Conservation (phyloP, 2,113 vertebrate species). For the Siphamia tubifer region DNA sequence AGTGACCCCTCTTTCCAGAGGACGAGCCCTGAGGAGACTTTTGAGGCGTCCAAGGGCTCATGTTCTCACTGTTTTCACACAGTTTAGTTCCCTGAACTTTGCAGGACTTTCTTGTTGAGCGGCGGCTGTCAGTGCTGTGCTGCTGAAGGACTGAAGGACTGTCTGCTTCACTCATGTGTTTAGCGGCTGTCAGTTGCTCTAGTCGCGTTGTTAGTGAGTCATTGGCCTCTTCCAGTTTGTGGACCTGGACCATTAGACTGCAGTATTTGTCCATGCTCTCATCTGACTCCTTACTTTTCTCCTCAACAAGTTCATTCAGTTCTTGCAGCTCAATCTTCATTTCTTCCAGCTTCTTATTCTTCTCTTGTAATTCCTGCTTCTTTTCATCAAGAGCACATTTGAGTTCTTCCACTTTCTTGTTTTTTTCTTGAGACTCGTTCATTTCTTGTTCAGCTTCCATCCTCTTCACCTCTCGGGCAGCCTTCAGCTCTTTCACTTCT, state of each 20-base stretch:
- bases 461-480: constrained; percentile 34
- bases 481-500: constrained; percentile 60
- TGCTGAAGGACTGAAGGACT: neutral
- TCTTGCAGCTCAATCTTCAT: constrained; percentile 78
- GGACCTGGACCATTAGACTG: constrained; percentile 81
- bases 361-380: constrained; percentile 27
- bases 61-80: constrained; percentile 45
- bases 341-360: constrained; percentile 51
- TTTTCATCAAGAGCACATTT: constrained; percentile 21
- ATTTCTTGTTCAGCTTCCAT: constrained; percentile 21
- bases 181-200: constrained; percentile 64
- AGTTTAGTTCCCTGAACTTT: constrained; percentile 25
- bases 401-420: constrained; percentile 55
- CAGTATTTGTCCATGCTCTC: constrained; percentile 92
- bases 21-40: constrained; percentile 40
- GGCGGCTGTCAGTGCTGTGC: neutral
- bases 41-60: constrained; percentile 4
- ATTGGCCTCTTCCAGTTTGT: constrained; percentile 88
- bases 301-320: constrained; percentile 79
- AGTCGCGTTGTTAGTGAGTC: constrained; percentile 83
- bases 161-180: neutral
- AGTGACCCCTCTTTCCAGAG: constrained; percentile 76
- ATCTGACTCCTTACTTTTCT: constrained; percentile 84
- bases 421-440: constrained; percentile 2
- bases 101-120: constrained; percentile 48